phyloP scores from a whole-genome alignment of 2,113 vertebrate species.

The Galeopterus variegatus region DNA sequence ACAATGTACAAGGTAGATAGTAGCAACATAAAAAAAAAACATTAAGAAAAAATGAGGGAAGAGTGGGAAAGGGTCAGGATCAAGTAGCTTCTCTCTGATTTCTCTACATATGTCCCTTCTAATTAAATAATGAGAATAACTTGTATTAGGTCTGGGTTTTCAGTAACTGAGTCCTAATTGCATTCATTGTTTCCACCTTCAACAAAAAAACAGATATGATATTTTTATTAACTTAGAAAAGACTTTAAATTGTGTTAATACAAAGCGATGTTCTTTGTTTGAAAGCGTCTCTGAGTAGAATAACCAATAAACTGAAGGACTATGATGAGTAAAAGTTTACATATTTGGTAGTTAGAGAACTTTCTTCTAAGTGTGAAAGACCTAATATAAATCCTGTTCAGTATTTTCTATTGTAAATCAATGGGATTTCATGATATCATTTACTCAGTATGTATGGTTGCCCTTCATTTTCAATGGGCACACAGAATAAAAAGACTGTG shows the following conservation, averaged over 20 bases:
- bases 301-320: background rate
- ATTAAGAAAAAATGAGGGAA: background rate
- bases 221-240: slow-evolving; percentile 46
- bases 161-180: background rate
- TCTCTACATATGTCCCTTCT: background rate
- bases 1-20: background rate
- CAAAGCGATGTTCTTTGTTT: slow-evolving; percentile 12
- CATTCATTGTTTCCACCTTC: background rate
- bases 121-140: slow-evolving; percentile 27
- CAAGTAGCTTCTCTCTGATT: background rate
- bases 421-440: background rate
- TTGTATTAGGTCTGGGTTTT: background rate
- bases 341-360: background rate
- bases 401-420: background rate
- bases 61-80: background rate
- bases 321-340: background rate
- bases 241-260: background rate
- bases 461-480: background rate
- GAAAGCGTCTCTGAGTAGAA: background rate
- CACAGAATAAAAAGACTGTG: background rate
- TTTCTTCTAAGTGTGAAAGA: background rate
- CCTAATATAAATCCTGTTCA: background rate
- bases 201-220: background rate
- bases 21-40: background rate
- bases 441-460: background rate